Percentiles rank a stretch among this genome's conserved stretches.
phyloP scores from a whole-genome alignment of 2,113 vertebrate genomes.

The Tilapia sparmanii region DNA sequence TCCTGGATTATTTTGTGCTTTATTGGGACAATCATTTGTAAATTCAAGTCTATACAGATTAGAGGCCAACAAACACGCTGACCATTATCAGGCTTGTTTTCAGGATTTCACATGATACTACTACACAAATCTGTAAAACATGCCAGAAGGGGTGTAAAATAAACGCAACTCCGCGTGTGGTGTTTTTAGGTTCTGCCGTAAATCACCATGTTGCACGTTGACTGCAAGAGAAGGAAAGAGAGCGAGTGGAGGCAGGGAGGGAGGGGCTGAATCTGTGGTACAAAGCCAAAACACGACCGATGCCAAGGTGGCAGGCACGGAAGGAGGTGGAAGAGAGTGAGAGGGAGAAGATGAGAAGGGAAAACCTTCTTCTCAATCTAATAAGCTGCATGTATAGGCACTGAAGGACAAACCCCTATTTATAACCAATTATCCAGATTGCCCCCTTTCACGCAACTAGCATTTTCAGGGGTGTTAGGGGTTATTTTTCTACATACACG shows the following conservation, averaged over 20 bases:
- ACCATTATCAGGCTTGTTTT: neutral
- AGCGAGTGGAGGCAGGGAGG: neutral
- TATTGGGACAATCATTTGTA: conserved; percentile 7
- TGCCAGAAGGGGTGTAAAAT: neutral
- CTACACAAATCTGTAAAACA: neutral
- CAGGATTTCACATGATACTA: neutral
- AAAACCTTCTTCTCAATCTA: neutral
- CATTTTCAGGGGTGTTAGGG: neutral
- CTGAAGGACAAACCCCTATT: neutral
- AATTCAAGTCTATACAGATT: neutral
- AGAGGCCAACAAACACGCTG: neutral
- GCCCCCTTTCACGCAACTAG: neutral
- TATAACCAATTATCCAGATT: conserved; percentile 30
- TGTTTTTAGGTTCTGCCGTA: conserved; percentile 9
- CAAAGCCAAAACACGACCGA: conserved; percentile 29
- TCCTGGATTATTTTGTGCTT: conserved; percentile 8
- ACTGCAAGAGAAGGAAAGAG: neutral
- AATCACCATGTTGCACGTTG: conserved; percentile 8
- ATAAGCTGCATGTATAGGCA: neutral
- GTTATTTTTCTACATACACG: neutral
- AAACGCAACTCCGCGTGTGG: neutral
- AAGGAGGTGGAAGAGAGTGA: conserved; percentile 2
- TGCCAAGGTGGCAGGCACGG: conserved; percentile 40
- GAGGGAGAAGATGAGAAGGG: neutral
- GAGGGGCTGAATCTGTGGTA: neutral